A percentile compares a stretch with the other conserved stretches of the same genome.
Conservation (phyloP, 2,113 vertebrate species). For the Dasyprocta punctata region DNA sequence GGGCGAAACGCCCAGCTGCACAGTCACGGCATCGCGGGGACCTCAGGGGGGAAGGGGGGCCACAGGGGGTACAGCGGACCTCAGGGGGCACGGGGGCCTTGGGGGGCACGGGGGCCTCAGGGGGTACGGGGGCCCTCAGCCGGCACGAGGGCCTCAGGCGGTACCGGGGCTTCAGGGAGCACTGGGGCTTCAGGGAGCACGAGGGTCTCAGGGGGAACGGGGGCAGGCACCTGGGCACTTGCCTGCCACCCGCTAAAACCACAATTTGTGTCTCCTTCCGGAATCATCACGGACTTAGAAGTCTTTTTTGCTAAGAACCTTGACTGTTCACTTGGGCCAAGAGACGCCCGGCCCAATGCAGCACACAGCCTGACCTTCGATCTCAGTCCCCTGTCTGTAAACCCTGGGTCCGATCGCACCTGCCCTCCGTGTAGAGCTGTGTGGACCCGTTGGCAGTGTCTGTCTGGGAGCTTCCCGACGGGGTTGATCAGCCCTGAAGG, state of each 20-base stretch:
- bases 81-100: neutral
- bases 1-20: neutral
- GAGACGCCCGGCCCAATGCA: too few relatives aligned
- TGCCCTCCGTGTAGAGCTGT: rapidly evolving
- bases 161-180: too few relatives aligned
- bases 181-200: too few relatives aligned
- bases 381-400: neutral
- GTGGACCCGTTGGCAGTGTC: neutral
- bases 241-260: neutral
- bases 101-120: neutral
- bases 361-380: neutral
- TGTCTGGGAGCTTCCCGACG: neutral
- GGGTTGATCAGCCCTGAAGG: neutral
- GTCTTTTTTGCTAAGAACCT: neutral
- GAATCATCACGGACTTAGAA: neutral
- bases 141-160: too few relatives aligned
- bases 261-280: neutral
- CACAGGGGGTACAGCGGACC: too few relatives aligned
- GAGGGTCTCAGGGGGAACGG: rapidly evolving
- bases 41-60: neutral
- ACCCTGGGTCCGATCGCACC: rapidly evolving
- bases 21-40: neutral
- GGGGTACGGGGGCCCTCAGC: rapidly evolving
- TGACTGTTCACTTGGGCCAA: neutral
- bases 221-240: neutral